These are phyloP conservation scores for Orchestes rusci DNA, from an alignment of 2,888 invertebrate genomes.

Conservation along the genomic window DNA sequence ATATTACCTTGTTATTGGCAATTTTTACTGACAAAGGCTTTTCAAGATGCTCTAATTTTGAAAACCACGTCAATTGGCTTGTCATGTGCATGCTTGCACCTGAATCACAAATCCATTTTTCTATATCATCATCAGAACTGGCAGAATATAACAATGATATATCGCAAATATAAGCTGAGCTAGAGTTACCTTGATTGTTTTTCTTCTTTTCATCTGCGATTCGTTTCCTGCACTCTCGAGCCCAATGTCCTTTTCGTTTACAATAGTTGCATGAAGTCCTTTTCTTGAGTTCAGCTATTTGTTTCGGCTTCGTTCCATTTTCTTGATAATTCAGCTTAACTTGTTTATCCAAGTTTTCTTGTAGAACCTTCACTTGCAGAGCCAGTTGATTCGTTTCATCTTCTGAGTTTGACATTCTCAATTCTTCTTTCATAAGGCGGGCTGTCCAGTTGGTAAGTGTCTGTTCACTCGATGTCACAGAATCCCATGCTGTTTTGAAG, in stretches of 20 bases:
- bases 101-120: slow-evolving; percentile 28
- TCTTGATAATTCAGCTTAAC: slow-evolving; percentile 3
- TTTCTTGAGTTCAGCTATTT: slow-evolving; percentile 17
- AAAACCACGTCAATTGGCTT: slow-evolving; percentile 21
- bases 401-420: slow-evolving; percentile 13
- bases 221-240: slow-evolving; percentile 23
- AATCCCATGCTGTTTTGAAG: slow-evolving; percentile 6
- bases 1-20: slow-evolving; percentile 10
- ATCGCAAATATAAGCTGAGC: slow-evolving; percentile 13
- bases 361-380: slow-evolving; percentile 17
- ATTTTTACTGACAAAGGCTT: slow-evolving; percentile 8
- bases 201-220: slow-evolving; percentile 12
- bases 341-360: slow-evolving; percentile 4
- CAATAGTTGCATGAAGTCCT: slow-evolving; percentile 22
- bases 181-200: neutral
- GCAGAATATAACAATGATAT: slow-evolving; percentile 13
- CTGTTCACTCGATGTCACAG: slow-evolving; percentile 2
- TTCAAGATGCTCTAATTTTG: slow-evolving; percentile 2
- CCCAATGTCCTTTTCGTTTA: slow-evolving; percentile 24
- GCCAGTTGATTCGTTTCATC: slow-evolving; percentile 15
- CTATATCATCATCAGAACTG: slow-evolving; percentile 14
- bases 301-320: slow-evolving; percentile 6
- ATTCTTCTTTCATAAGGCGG: slow-evolving; percentile 17
- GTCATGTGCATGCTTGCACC: slow-evolving; percentile 29
- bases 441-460: slow-evolving; percentile 3